These are phyloP conservation scores for Plebejus melissa DNA, from an alignment of 2,888 invertebrate species.

Conservation along the genomic window DNA sequence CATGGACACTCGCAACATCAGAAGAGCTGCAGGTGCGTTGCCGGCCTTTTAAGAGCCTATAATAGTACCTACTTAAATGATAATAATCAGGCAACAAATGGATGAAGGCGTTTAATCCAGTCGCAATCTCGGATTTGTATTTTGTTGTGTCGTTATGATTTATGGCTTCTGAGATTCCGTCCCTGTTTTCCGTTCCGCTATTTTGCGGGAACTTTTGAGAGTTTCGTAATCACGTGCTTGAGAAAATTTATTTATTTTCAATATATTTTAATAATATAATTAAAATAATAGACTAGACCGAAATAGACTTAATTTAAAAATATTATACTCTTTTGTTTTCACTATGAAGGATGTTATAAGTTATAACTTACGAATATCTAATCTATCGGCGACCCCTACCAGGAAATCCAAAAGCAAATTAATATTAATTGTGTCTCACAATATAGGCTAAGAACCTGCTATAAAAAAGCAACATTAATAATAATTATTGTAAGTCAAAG, in stretches of 20 bases:
- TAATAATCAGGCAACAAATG: slow-evolving; percentile 42
- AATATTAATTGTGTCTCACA: too few relatives aligned
- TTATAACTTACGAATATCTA: too few relatives aligned
- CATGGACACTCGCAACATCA: too few relatives aligned
- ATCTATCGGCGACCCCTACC: too few relatives aligned
- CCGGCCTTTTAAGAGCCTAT: too few relatives aligned
- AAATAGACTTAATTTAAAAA: neutral
- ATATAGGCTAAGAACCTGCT: too few relatives aligned
- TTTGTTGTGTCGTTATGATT: slow-evolving; percentile 53
- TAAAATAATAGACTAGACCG: neutral
- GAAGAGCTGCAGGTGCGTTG: too few relatives aligned
- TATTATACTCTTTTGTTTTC: too few relatives aligned
- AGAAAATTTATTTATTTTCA: neutral
- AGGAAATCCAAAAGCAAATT: too few relatives aligned
- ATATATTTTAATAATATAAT: neutral
- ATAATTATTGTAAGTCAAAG: too few relatives aligned
- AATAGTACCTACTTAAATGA: neutral
- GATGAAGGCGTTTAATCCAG: slow-evolving; percentile 52
- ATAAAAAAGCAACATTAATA: too few relatives aligned
- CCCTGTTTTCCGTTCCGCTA: slow-evolving; percentile 20
- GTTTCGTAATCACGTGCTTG: neutral
- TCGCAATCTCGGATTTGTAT: slow-evolving; percentile 47
- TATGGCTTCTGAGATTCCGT: slow-evolving; percentile 55
- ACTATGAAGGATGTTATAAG: too few relatives aligned
- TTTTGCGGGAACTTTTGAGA: slow-evolving; percentile 17